A percentile compares a stretch with the other conserved stretches of the same genome.
Evolutionary conservation across 92 coral and sea anemone genomes (phyloP).

Genomic region (Anthopleura xanthogrammica): DNA sequence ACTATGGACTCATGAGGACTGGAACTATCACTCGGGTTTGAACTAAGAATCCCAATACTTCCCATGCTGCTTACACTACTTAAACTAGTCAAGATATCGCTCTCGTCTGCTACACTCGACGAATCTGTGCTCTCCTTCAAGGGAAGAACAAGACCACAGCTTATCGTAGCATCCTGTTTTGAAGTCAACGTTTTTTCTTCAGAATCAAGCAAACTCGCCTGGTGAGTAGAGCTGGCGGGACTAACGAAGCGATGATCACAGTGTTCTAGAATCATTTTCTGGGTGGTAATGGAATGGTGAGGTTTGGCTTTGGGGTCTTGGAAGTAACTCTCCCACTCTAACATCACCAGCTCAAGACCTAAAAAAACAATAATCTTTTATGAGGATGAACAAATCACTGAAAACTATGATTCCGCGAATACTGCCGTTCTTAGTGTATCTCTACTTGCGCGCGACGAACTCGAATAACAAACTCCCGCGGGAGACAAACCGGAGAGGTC

Average conservation of each 20-base stretch:
- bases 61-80: slow-evolving; percentile 47
- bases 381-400: no score
- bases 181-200: slow-evolving; percentile 1
- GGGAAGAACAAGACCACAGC: background rate
- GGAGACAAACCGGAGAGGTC: no score
- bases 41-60: slow-evolving; percentile 35
- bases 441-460: no score
- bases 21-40: slow-evolving; percentile 40
- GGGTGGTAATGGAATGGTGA: slow-evolving; percentile 43
- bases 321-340: slow-evolving; percentile 65
- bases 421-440: no score
- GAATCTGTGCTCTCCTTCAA: slow-evolving; percentile 27
- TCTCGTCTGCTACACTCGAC: slow-evolving; percentile 47
- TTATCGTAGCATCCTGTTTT: background rate
- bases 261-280: slow-evolving; percentile 46
- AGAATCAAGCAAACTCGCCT: background rate
- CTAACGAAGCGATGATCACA: background rate
- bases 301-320: slow-evolving; percentile 59
- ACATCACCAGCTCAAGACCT: slow-evolving; percentile 57
- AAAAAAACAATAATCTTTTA: background rate
- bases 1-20: background rate
- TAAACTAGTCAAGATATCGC: slow-evolving; percentile 50
- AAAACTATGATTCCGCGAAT: no score
- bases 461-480: no score
- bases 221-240: background rate